Base-by-base conservation (phyloP, 2,888 invertebrate genomes). In the Melangyna quadrimaculata region DNA sequence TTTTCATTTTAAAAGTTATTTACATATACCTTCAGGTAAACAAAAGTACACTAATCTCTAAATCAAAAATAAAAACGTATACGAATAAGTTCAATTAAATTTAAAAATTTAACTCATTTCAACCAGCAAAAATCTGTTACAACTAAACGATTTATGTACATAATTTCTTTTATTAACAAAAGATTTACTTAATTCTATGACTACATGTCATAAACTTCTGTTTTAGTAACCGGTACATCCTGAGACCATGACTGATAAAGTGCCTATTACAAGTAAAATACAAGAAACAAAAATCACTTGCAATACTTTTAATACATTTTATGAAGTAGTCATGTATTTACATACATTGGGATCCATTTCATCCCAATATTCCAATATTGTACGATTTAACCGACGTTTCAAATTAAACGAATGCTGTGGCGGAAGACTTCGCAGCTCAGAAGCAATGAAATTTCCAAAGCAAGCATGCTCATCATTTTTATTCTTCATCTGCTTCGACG, bases 1-100 rank as follows among this genome's bases (percentile, higher is more conserved):
- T 37, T 67, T 53, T 55, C 51, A 59, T 22, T 59, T 35, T 78
- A 27, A 78, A 61, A 69, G 71, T 65, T 70, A 27, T 37, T 67
- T 24, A 59, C 19, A 12, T 22, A n/a, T n/a, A n/a, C n/a, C n/a
- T n/a, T n/a, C n/a, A n/a, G n/a, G n/a, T n/a, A n/a, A n/a, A n/a
- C n/a, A n/a, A n/a, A n/a, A n/a, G n/a, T n/a, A n/a, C n/a, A n/a
- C n/a, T n/a, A n/a, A n/a, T n/a, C n/a, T n/a, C n/a, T n/a, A n/a
- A n/a, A n/a, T n/a, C n/a, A n/a, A n/a, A n/a, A n/a, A n/a, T n/a
- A n/a, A n/a, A n/a, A n/a, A n/a, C n/a, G n/a, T n/a, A n/a, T n/a
- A n/a, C n/a, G n/a, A n/a, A n/a, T n/a, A n/a, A n/a, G n/a, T n/a
- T n/a, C n/a, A n/a, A n/a, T n/a, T n/a, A n/a, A n/a, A n/a, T n/a